Base-by-base conservation (phyloP, 2,797 vertebrate species). In the Silurus lanzhouensis region DNA sequence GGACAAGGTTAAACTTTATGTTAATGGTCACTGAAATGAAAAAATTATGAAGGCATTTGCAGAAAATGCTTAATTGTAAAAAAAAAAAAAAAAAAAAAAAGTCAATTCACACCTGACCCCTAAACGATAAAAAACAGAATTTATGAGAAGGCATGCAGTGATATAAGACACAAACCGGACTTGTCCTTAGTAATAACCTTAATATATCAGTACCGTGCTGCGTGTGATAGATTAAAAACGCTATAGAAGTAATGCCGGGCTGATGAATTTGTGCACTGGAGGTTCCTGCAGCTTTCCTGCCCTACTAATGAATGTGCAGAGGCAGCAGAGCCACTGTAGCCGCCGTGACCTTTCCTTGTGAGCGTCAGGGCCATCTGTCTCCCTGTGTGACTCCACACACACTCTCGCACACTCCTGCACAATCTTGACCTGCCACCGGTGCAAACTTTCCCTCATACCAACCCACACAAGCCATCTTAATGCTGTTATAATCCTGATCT, bases 361-460 rank as follows among this genome's bases (percentile, higher is more conserved):
- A 64, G 86, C 71, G 85, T 91, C 92, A 89, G 88, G 88, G 94
- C 94, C 94, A 95, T 95, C 94, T 95, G 94, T 94, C 94, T 95
- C 94, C 92, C 92, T 86, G 88, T 91, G 93, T 92, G 92, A 92
- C 89, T 81, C 61, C 79, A 85, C 84, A 87, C 83, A 92, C 91
- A 87, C 92, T 87, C 71, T 27, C 48, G 83, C 87, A 87, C 83
- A 91, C 90, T 83, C 92, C 88, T 61, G 57, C 89, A 90, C 87
- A 84, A 86, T 86, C 84, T 76, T 82, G 87, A 85, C 87, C 87
- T 86, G 85, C 86, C 81, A 80, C 67, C 72, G 55, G 85, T 15
- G 25, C 76, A 83, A 81, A 80, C 63, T 60, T 82, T 87, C 85
- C 38, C 55, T 78, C 22, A 78, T 75, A 48, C 66, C 83, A 80